Conservation (phyloP, 2,113 vertebrate genomes). For the Cheirogaleus medius region DNA sequence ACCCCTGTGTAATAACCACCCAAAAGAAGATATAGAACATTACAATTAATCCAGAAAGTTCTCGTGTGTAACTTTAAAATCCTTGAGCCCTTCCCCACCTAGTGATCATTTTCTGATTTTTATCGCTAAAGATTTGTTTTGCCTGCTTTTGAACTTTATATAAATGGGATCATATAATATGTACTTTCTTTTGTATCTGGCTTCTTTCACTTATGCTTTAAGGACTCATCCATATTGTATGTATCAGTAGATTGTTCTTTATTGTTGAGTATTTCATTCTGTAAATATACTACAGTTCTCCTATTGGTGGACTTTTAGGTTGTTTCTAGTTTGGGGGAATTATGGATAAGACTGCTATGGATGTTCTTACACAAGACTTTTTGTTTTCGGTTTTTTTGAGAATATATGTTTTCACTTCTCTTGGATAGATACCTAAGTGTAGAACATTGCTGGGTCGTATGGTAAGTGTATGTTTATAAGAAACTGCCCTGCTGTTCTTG, state of each 20-base stretch:
- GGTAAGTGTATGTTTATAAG: background rate
- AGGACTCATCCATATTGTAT: background rate
- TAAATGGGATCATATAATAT: background rate
- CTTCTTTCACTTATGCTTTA: constrained; percentile 20
- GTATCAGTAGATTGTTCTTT: background rate
- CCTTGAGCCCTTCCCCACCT: background rate
- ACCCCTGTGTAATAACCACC: background rate
- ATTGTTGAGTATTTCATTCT: constrained; percentile 22
- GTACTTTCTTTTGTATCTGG: background rate
- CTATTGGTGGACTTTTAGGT: background rate
- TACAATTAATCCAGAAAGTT: background rate
- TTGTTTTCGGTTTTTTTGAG: background rate
- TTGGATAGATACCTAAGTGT: background rate
- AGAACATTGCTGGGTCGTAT: background rate
- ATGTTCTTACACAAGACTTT: background rate
- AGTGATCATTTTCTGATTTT: constrained; percentile 16
- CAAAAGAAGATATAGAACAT: background rate
- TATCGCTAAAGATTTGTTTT: constrained; percentile 1
- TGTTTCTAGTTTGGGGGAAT: background rate
- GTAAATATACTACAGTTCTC: background rate
- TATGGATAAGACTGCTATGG: constrained; percentile 21
- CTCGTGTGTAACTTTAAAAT: background rate
- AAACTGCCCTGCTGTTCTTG: background rate
- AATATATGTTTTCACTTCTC: background rate
- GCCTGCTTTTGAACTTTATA: background rate